A percentile compares a stretch with the other conserved stretches of the same genome.
Evolutionary conservation across 2,797 vertebrate species (phyloP).

Genomic region (Phataginus tricuspis): DNA sequence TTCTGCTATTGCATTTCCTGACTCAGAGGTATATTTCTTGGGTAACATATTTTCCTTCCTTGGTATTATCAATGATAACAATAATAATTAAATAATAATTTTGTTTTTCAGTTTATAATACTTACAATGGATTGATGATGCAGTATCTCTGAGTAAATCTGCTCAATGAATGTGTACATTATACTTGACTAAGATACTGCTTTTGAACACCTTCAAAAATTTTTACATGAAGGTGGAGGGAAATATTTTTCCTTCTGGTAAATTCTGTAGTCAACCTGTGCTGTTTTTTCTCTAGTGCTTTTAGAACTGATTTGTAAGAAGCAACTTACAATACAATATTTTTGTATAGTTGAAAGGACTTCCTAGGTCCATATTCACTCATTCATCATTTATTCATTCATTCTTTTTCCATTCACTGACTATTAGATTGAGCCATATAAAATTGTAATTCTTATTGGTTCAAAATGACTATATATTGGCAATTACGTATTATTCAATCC

Average conservation of each 20-base stretch:
- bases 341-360: not conserved
- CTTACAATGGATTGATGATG: not conserved
- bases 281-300: not conserved
- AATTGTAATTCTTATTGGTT: not conserved
- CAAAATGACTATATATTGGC: slow-evolving; percentile 4
- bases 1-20: not conserved
- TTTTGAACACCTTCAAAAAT: not conserved
- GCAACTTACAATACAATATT: not conserved
- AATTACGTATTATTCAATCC: not conserved
- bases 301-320: not conserved
- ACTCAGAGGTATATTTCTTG: not conserved
- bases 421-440: not conserved
- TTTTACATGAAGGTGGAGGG: not conserved
- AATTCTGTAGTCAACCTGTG: not conserved
- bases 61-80: not conserved
- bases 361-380: not conserved
- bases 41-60: not conserved
- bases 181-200: not conserved
- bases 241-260: not conserved
- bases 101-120: slow-evolving; percentile 28
- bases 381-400: not conserved
- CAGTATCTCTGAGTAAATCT: not conserved
- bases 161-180: not conserved
- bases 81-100: not conserved
- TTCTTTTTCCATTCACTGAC: slow-evolving; percentile 9